Evolutionary conservation across 1,140 invertebrate genomes (phyloP), one percentile per base, ranked within the genome.

Genomic region (Trichogramma pretiosum): DNA sequence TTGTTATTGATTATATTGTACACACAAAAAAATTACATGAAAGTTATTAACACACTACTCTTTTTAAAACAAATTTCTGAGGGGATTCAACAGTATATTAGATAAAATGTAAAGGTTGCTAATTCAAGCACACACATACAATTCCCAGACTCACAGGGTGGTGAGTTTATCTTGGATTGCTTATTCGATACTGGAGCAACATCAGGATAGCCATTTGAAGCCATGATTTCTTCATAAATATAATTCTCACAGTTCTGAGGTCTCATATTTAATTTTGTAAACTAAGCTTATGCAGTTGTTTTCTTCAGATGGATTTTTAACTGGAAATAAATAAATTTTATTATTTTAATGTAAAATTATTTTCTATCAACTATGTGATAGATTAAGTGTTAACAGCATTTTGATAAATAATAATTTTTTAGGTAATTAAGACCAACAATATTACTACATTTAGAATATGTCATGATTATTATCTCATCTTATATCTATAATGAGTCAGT

Each of bases 81-180:
- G 21, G n/a, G 3, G 24, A 41, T 16, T 14, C 17, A 22, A 40
- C 45, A 40, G 30, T 19, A 21, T 39, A 35, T 18, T 28, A 3
- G 44, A 56, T 50, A 48, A 44, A 59, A 50, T 61, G 60, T 57
- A 58, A 61, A 61, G 57, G 45, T 63, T 50, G 57, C 61, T 64
- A 68, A 62, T 64, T 58, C 60, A 61, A 57, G 67, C 58, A 62
- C 70, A 67, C 65, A 71, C 70, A 71, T 72, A 72, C 70, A 71
- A 56, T 70, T 65, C 47, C 67, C 53, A 38, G 59, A 71, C 70
- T 70, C 68, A 72, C 70, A 72, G 55, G 70, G 70, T 64, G 67
- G 64, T 64, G 67, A 69, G 62, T 67, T 60, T 52, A 56, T 66
- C 41, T 63, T 65, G 28, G 58, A 52, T 50, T 69, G 62, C 48